phyloP scores from a whole-genome alignment of 2,888 invertebrate species.

The Hypolimnas misippus region DNA sequence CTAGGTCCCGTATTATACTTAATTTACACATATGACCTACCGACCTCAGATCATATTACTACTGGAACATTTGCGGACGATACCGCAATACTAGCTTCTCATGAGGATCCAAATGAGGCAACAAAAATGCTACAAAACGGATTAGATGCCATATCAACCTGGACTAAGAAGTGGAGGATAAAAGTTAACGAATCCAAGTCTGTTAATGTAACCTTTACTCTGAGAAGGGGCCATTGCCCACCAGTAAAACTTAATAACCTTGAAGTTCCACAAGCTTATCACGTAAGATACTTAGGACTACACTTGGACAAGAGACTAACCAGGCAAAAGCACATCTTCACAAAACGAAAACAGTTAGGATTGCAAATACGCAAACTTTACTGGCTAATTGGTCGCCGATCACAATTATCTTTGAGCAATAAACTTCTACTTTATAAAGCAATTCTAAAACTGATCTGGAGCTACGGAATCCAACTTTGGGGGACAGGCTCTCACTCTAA shows the following conservation, averaged over 20 bases:
- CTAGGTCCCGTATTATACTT: too few species aligned
- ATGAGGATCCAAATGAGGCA: too few species aligned
- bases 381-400: slow-evolving; percentile 36
- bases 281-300: slow-evolving; percentile 20
- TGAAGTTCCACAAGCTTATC: slow-evolving; percentile 16
- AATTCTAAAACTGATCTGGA: slow-evolving; percentile 30
- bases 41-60: too few species aligned
- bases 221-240: background rate
- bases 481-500: slow-evolving; percentile 18
- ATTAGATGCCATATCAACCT: too few species aligned
- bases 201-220: too few species aligned
- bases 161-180: too few species aligned
- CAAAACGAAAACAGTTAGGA: slow-evolving; percentile 16
- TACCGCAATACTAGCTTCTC: too few species aligned
- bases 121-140: too few species aligned
- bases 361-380: slow-evolving; percentile 22
- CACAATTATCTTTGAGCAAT: slow-evolving; percentile 31
- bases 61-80: background rate
- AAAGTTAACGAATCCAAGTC: too few species aligned
- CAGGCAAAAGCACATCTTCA: slow-evolving; percentile 13
- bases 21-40: too few species aligned
- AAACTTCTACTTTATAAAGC: slow-evolving; percentile 31
- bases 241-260: slow-evolving; percentile 12
- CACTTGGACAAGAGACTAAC: slow-evolving; percentile 17
- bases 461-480: too few species aligned